Evolutionary conservation across 2,888 invertebrate species (phyloP), one percentile per base, ranked within the genome.

Genomic region (Corbicula japonica): DNA sequence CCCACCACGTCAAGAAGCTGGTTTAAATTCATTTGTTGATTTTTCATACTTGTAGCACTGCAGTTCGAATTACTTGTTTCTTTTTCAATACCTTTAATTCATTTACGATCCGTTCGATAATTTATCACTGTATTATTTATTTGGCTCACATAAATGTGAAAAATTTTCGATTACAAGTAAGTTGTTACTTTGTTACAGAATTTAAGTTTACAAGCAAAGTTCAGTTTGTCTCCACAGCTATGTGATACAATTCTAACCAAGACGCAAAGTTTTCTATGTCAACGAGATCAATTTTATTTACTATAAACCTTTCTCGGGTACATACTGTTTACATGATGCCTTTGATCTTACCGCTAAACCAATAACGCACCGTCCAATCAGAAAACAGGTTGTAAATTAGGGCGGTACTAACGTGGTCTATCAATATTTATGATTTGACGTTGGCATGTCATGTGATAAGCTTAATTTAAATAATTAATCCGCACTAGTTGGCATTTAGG

Each of bases 1-100:
- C 88, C 91, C 76, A 92, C 90, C 18, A 91, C 91, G 75, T 84
- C 89, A 69, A 92, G 83, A 46, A 92, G 85, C 65, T 91, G 91
- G 71, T 88, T 89, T 56, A 92, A 84, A 84, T 91, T 91, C 71
- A 88, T 81, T 76, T 88, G 88, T 73, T 87, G 88, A 38, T 88
- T 84, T 83, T 90, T 90, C 89, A 89, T 90, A 80, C 65, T 80
- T 69, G 63, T 69, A 71, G 48, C 65, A 69, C 21, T 6, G 62
- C 44, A 58, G 60, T 65, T 66, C 60, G 35, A 63, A 63, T 70
- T 76, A 61, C 52, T 71, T 48, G 46, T 58, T 56, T 72, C 68
- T 75, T 79, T 54, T 76, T 62, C 41, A 77, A 71, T 56, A 73
- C 73, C 72, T 74, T 60, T 63, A 80, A 73, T 35, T 63, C 79